Conservation (phyloP, 1,140 invertebrate species). For the Aphidius ervi region DNA sequence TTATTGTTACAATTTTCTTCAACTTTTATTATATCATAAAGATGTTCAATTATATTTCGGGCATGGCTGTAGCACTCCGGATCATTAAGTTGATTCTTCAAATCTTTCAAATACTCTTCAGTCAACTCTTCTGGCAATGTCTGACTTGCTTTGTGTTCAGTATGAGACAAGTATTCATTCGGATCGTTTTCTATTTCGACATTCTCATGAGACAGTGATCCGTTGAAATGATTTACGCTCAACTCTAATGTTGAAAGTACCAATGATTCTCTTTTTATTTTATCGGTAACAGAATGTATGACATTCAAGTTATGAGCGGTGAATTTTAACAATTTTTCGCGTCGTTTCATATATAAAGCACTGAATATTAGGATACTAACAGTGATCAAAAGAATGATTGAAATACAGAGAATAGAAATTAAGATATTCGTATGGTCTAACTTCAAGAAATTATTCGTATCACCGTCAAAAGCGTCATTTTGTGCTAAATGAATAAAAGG, state of each 20-base stretch:
- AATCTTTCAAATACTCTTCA: conserved; percentile 65
- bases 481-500: conserved; percentile 45
- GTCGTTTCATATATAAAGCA: conserved; percentile 54
- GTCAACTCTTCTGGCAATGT: conserved; percentile 72
- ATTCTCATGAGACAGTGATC: conserved; percentile 51
- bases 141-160: conserved; percentile 66
- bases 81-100: conserved; percentile 66
- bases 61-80: conserved; percentile 71
- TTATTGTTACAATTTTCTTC: conserved; percentile 64
- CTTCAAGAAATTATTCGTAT: conserved; percentile 47
- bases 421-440: conserved; percentile 49
- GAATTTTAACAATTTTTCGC: conserved; percentile 54
- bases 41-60: conserved; percentile 71
- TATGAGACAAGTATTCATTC: conserved; percentile 50
- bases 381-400: conserved; percentile 51
- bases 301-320: conserved; percentile 39
- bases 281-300: conserved; percentile 42
- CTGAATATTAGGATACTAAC: conserved; percentile 53
- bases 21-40: conserved; percentile 74
- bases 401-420: conserved; percentile 51
- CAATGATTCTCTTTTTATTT: conserved; percentile 50
- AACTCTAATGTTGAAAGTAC: conserved; percentile 60
- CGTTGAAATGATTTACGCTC: conserved; percentile 63
- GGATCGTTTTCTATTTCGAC: conserved; percentile 36
- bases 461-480: conserved; percentile 46